Percentiles rank a stretch among this genome's conserved stretches.
Conservation (phyloP, 2,888 invertebrate species). For the Cylloceria caligata region DNA sequence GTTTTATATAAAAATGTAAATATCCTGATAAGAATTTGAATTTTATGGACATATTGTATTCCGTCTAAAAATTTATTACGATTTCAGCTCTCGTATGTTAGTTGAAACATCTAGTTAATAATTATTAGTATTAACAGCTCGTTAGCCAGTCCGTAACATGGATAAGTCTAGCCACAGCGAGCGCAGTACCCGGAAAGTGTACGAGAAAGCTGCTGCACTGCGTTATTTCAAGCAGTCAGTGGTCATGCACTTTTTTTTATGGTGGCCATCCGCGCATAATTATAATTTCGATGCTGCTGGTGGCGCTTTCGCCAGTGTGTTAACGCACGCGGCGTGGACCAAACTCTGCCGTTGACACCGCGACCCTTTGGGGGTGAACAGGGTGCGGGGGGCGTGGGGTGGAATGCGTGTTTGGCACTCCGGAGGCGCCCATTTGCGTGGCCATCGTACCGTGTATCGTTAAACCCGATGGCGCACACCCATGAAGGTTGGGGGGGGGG, state of each 20-base stretch:
- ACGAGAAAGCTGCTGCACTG: slow-evolving; percentile 22
- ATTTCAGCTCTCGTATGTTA: neutral
- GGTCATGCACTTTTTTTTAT: slow-evolving; percentile 11
- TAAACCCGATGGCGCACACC: slow-evolving; percentile 41
- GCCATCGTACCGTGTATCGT: slow-evolving; percentile 25
- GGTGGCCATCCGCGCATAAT: slow-evolving; percentile 69
- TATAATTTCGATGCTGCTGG: slow-evolving; percentile 74
- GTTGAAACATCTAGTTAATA: neutral
- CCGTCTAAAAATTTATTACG: neutral
- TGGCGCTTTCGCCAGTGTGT: slow-evolving; percentile 55
- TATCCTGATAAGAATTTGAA: neutral
- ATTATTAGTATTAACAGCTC: slow-evolving; percentile 42
- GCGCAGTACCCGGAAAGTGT: slow-evolving; percentile 34
- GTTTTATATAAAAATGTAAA: neutral
- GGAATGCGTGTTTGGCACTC: slow-evolving; percentile 44
- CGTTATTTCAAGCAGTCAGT: slow-evolving; percentile 32
- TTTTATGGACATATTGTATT: neutral
- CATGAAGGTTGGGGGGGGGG: too few species aligned
- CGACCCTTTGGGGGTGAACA: slow-evolving; percentile 36
- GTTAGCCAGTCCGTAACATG: slow-evolving; percentile 36
- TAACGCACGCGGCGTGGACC: slow-evolving; percentile 69
- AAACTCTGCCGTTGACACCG: slow-evolving; percentile 78
- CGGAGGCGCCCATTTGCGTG: slow-evolving; percentile 7
- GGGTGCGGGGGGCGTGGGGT: too few species aligned
- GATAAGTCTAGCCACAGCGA: slow-evolving; percentile 6